Base-by-base conservation (phyloP, 2,113 vertebrate genomes). In the Sinocyclocheilus rhinocerous region DNA sequence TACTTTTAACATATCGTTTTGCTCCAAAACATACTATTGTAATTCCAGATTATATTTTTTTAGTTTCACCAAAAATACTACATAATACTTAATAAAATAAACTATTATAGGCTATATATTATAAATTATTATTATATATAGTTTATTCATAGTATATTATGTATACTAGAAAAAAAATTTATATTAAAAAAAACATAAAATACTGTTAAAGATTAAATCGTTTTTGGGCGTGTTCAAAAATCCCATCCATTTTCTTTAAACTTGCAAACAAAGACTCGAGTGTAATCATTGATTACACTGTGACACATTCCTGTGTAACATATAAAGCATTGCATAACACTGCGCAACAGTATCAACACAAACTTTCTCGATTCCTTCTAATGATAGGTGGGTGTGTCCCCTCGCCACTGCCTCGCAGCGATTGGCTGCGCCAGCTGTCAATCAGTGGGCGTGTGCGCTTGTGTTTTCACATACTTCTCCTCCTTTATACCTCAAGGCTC, bases 331-430 rank as follows among this genome's bases (percentile, higher is more conserved):
- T 59, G 63, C 22, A 59, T 72, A 82, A 80, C 77, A 24, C 77
- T 26, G 50, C 67, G 61, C 65, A 85, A 85, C 50, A 85, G 22
- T 85, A 85, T 70, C 29, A 79, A 85, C 76, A 78, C 12, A 85
- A 85, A 79, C 63, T 85, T 69, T 70, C 20, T 5, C n/a, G 36
- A 81, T 70, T 65, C 45, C 73, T 22, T 70, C 57, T 69, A 75
- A 59, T 29, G 39, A 86, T 80, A 75, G 65, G 88, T 84, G 90
- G 83, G 91, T 85, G 92, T 89, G 92, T 87, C 85, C 52, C 42
- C 81, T 48, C 33, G 85, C 86, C 87, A 92, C 52, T 59, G 75
- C 67, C 45, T 78, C 48, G 57, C 75, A 59, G 45, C 26, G 69
- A 85, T 84, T 86, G 39, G 81, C 91, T 84, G 87, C 63, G 72